These are phyloP conservation scores for Salvelinus fontinalis DNA, from an alignment of 2,113 vertebrate species.

Conservation along the genomic window DNA sequence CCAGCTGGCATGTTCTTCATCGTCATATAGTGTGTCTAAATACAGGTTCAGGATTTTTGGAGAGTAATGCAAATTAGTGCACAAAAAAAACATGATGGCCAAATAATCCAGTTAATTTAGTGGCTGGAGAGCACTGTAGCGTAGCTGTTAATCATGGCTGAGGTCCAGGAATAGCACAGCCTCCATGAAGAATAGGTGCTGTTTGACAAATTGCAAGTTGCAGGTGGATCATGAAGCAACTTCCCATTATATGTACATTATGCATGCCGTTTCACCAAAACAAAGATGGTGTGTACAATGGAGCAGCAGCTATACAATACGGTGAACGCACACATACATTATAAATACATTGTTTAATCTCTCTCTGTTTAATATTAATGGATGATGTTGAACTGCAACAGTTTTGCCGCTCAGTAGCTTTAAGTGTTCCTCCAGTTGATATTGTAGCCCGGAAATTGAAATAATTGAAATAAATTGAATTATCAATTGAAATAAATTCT, in stretches of 20 bases:
- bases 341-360: constrained; percentile 34
- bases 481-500: no score
- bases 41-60: constrained; percentile 43
- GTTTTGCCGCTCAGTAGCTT: constrained; percentile 21
- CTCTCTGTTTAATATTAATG: constrained; percentile 44
- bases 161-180: constrained; percentile 69
- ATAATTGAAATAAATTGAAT: no score
- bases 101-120: constrained; percentile 75
- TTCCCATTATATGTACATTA: constrained; percentile 46
- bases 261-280: constrained; percentile 36
- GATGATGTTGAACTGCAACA: constrained; percentile 30
- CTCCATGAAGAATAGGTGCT: constrained; percentile 24
- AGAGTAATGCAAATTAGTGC: constrained; percentile 66
- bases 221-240: constrained; percentile 46
- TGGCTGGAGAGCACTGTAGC: constrained; percentile 55
- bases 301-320: constrained; percentile 16
- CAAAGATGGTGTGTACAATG: constrained; percentile 31
- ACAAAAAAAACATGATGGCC: constrained; percentile 66
- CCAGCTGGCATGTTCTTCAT: constrained; percentile 57
- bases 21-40: constrained; percentile 59
- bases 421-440: constrained; percentile 37
- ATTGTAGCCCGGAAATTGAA: constrained; percentile 17
- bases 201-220: constrained; percentile 63
- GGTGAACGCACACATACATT: constrained; percentile 26
- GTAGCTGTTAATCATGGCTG: constrained; percentile 70